These are phyloP conservation scores for Papilio helenus DNA, from an alignment of 1,140 invertebrate species.

Conservation along the genomic window DNA sequence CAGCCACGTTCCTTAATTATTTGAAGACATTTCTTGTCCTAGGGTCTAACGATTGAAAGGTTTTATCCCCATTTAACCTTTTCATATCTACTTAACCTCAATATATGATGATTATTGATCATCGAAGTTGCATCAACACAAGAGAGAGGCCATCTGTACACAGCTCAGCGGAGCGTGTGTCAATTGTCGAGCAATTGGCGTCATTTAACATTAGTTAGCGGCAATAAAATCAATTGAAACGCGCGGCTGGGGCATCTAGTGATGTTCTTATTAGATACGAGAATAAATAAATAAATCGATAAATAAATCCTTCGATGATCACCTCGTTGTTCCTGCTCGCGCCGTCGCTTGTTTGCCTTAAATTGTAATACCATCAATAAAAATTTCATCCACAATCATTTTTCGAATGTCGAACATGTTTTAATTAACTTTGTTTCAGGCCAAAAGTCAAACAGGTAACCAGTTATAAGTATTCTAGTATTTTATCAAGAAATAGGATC, in stretches of 20 bases:
- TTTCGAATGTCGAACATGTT: no score
- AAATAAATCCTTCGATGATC: neutral
- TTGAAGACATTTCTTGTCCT: neutral
- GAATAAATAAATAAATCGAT: neutral
- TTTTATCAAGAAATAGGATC: no score
- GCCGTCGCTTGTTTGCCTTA: no score
- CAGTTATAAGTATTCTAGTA: no score
- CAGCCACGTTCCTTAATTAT: neutral
- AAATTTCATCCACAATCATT: no score
- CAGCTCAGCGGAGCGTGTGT: neutral
- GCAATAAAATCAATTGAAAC: constrained; percentile 53
- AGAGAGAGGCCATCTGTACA: neutral
- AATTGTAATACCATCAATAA: no score
- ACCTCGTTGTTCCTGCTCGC: no score
- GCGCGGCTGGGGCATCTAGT: neutral
- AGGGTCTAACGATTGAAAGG: neutral
- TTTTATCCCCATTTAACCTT: neutral
- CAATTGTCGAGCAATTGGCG: constrained; percentile 53
- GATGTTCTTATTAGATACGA: constrained; percentile 2
- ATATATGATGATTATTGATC: neutral
- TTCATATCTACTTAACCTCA: neutral
- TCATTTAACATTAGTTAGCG: constrained; percentile 55
- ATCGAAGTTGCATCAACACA: neutral
- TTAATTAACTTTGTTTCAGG: no score
- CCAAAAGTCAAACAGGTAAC: no score